Conservation (phyloP, 2,797 vertebrate species). For the Leuciscus waleckii region DNA sequence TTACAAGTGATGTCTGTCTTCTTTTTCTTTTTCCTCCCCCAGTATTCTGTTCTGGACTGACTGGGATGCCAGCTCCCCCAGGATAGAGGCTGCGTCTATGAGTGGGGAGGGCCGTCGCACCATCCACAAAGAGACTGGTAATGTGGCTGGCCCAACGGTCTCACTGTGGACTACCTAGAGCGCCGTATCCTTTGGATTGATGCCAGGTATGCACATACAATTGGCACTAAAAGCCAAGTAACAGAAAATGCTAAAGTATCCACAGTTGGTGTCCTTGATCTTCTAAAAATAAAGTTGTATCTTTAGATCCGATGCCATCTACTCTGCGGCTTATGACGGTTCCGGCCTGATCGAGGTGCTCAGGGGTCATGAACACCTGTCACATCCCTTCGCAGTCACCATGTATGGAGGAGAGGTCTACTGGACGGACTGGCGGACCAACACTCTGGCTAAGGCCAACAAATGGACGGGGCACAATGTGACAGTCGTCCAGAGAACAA, state of each 20-base stretch:
- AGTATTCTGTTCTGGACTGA: slow-evolving; percentile 99
- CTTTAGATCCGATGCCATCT: slow-evolving; percentile 94
- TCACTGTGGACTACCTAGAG: slow-evolving; percentile 97
- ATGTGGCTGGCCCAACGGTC: slow-evolving; percentile 95
- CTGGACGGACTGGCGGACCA: slow-evolving; percentile 98
- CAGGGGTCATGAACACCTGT: slow-evolving; percentile 95
- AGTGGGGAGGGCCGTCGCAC: slow-evolving; percentile 91
- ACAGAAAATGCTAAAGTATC: not conserved
- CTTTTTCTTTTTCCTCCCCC: not conserved
- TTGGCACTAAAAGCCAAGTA: not conserved
- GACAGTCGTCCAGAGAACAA: slow-evolving; percentile 95
- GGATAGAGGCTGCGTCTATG: slow-evolving; percentile 97
- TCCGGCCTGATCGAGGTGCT: slow-evolving; percentile 95
- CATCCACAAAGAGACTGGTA: slow-evolving; percentile 94
- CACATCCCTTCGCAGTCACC: slow-evolving; percentile 96
- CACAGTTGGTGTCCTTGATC: not conserved
- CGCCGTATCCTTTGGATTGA: slow-evolving; percentile 97
- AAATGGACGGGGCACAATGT: slow-evolving; percentile 98
- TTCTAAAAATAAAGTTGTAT: slow-evolving; percentile 8
- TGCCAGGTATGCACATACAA: slow-evolving; percentile 82
- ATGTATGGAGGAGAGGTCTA: slow-evolving; percentile 97
- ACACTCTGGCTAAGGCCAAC: slow-evolving; percentile 97
- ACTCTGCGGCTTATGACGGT: slow-evolving; percentile 93
- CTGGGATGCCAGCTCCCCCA: slow-evolving; percentile 94
- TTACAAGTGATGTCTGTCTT: not conserved